Conservation (phyloP, 2,888 invertebrate species). For the Chouioia cunea region DNA sequence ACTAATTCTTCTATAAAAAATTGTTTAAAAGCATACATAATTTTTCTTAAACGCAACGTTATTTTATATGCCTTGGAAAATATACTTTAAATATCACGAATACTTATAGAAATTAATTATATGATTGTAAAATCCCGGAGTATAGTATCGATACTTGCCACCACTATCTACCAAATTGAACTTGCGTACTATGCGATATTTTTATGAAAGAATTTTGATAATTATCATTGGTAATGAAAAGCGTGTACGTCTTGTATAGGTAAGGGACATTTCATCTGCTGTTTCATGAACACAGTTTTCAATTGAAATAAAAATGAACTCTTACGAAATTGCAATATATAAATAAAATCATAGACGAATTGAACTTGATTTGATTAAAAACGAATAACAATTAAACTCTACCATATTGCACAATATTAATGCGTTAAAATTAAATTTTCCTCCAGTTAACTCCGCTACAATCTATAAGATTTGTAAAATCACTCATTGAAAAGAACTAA, state of each 20-base stretch:
- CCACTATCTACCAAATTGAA: too few species aligned
- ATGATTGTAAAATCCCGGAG: too few species aligned
- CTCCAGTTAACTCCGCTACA: not conserved
- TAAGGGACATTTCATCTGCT: slow-evolving; percentile 12
- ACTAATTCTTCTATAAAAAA: too few species aligned
- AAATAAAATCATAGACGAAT: not conserved
- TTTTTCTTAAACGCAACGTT: too few species aligned
- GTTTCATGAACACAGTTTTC: slow-evolving; percentile 33
- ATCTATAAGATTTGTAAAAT: not conserved
- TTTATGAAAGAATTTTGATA: too few species aligned
- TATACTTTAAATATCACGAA: too few species aligned
- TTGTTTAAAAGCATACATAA: not conserved
- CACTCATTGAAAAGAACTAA: slow-evolving; percentile 13
- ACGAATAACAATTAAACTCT: slow-evolving; percentile 9
- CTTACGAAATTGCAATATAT: slow-evolving; percentile 19
- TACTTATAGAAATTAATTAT: too few species aligned
- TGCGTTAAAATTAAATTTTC: not conserved
- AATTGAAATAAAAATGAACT: slow-evolving; percentile 33
- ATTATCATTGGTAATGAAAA: too few species aligned
- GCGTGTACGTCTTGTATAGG: too few species aligned
- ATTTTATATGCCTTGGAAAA: too few species aligned
- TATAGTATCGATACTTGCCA: too few species aligned
- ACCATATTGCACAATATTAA: slow-evolving; percentile 13
- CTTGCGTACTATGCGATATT: too few species aligned
- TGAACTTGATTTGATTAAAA: slow-evolving; percentile 10